Evolutionary conservation across 2,113 vertebrate species (phyloP).

Genomic region (Cyanoramphus novaezelandiae): DNA sequence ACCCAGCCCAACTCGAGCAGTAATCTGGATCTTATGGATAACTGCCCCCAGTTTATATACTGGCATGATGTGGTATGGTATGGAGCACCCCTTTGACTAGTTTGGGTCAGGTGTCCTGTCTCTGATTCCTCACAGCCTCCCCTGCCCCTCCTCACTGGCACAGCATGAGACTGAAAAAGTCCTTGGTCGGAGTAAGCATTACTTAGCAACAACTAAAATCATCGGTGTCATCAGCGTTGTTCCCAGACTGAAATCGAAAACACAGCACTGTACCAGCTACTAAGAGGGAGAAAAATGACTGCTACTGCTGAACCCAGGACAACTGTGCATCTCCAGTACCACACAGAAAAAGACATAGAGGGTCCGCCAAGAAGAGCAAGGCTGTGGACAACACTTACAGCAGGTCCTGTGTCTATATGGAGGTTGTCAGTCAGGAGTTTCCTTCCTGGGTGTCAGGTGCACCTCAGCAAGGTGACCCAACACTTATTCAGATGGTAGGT

Average conservation of each 20-base stretch:
- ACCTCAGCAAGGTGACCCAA: neutral
- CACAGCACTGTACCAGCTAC: neutral
- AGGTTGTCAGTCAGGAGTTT: neutral
- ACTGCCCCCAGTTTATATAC: neutral
- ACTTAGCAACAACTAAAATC: neutral
- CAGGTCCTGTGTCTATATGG: neutral
- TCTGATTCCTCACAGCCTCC: neutral
- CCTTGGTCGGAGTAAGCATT: neutral
- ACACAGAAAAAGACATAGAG: neutral
- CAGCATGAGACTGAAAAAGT: neutral
- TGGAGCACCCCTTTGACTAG: neutral
- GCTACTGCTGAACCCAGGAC: neutral
- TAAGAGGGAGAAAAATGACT: neutral
- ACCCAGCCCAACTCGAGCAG: neutral
- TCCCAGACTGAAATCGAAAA: neutral
- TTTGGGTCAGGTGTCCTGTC: neutral
- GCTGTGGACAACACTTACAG: neutral
- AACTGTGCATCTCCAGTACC: accelerated
- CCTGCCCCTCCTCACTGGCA: neutral
- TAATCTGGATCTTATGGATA: neutral
- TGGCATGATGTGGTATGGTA: neutral
- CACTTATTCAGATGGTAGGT: neutral
- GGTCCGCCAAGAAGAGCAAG: neutral
- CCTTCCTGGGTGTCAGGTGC: neutral
- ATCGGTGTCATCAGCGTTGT: neutral